Evolutionary conservation across 53 echinoderm and acorn worm species (phyloP).

Genomic region (Paelopatides confundens): DNA sequence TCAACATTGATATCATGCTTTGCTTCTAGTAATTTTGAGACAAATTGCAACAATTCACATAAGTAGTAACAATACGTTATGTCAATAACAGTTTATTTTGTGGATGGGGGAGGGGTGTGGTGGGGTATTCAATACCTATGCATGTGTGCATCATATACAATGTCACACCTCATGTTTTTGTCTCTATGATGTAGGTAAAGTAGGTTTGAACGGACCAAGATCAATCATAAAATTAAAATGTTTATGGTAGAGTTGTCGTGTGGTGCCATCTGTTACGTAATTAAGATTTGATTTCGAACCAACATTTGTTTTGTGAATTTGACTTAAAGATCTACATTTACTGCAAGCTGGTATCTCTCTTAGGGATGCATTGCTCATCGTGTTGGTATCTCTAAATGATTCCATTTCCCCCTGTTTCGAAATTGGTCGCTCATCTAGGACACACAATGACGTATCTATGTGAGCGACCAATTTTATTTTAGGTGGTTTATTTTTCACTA

Average conservation of each 20-base stretch:
- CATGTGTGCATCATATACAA: too few species aligned
- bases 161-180: too few species aligned
- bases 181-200: not conserved
- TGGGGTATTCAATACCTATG: too few species aligned
- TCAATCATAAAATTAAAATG: slow-evolving; percentile 4
- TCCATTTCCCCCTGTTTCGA: not conserved
- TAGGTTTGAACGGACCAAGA: not conserved
- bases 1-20: too few species aligned
- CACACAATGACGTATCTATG: not conserved
- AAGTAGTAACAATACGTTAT: too few species aligned
- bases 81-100: too few species aligned
- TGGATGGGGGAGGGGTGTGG: too few species aligned
- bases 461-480: not conserved
- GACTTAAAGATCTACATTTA: not conserved
- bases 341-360: not conserved
- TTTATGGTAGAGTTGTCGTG: not conserved
- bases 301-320: not conserved
- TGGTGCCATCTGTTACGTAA: slow-evolving; percentile 2
- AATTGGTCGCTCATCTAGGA: not conserved
- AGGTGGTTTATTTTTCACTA: not conserved
- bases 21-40: too few species aligned
- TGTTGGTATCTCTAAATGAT: not conserved
- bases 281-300: not conserved
- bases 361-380: not conserved
- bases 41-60: too few species aligned